phyloP scores from a whole-genome alignment of 2,113 vertebrate genomes.

The Sorex fumeus region DNA sequence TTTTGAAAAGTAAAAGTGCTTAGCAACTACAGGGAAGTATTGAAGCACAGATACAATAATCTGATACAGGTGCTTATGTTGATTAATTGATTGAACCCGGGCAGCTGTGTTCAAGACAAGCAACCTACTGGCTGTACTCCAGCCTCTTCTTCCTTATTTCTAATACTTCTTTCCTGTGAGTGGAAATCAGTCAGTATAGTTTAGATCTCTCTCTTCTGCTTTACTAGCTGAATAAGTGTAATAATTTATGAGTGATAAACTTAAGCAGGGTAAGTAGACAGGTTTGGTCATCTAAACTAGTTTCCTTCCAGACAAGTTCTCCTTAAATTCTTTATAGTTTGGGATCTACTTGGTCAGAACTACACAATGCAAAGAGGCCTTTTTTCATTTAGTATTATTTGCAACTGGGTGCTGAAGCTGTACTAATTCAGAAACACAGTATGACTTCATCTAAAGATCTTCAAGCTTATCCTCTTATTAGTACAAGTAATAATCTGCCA shows the following conservation, averaged over 20 bases:
- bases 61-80: neutral
- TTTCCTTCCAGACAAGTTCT: neutral
- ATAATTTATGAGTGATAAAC: neutral
- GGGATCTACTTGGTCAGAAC: neutral
- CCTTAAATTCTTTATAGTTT: neutral
- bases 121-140: too few relatives aligned
- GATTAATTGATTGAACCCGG: neutral
- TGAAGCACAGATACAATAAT: neutral
- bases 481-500: neutral
- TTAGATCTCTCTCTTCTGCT: conserved; percentile 15
- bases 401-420: neutral
- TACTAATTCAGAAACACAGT: neutral
- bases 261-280: neutral
- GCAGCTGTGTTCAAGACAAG: too few relatives aligned
- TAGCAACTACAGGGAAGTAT: neutral
- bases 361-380: neutral
- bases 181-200: neutral
- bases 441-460: neutral
- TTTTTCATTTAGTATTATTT: neutral
- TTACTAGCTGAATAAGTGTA: neutral
- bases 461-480: neutral
- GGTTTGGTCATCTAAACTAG: neutral
- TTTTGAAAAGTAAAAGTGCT: conserved; percentile 40
- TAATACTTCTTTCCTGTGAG: neutral
- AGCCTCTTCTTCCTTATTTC: neutral